Base-by-base conservation (phyloP, 2,888 invertebrate species). In the Corythucha ciliata region DNA sequence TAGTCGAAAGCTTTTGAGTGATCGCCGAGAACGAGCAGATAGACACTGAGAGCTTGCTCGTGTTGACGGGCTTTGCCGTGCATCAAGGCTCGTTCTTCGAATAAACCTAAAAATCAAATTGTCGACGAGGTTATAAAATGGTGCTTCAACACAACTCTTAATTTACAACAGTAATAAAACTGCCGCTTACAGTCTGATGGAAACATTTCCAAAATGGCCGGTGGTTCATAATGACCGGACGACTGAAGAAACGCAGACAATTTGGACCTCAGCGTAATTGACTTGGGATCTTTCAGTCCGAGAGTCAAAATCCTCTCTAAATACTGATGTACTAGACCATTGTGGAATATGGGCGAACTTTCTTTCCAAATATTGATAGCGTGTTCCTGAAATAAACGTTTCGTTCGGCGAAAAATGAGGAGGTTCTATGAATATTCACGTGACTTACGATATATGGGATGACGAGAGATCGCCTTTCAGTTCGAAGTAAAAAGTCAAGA, bases 71-170 rank as follows among this genome's bases (percentile, higher is more conserved):
- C 72, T 61, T 87, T 82, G 0, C 94, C 96, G 34, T 96, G 72
- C 55, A 98, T 82, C n/a, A 97, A 76, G 0, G 97, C 96, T 54
- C 93, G 76, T 68, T 97, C 97, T 66, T 96, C 93, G 64, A 87
- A 81, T 62, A 97, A 72, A 52, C 71, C 78, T 78, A 24, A 49
- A 27, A 37, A 42, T 8, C 21, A 3, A 36, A 8, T 12, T 40
- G 20, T 2, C 16, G 12, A 10, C 37, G 14, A 10, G 37, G 12
- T 12, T 21, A 16, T 41, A 41, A 41, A 29, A 41, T 41, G 8
- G 24, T 41, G 16, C 41, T 41, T 20, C 18, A 41, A 20, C 6
- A 20, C 18, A 14, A 6, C 24, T 18, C 24, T n/a, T 41, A 7
- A 21, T 8, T 24, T 2, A 34, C 8, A 24, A 20, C 33, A 4